Evolutionary conservation across 1,140 invertebrate species (phyloP).

Genomic region (Eupeodes corollae): DNA sequence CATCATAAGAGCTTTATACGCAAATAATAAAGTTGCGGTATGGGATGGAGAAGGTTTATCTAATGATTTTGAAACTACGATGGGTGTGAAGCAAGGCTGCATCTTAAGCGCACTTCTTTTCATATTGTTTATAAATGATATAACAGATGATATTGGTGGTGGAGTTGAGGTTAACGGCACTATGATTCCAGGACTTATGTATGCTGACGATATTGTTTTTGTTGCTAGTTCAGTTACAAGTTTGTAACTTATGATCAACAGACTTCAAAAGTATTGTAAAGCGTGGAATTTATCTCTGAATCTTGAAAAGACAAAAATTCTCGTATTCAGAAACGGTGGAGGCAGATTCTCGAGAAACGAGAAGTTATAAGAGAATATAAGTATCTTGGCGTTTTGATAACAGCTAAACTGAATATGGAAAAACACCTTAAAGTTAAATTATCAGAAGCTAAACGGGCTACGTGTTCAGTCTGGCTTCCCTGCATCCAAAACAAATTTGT

Average conservation of each 20-base stretch:
- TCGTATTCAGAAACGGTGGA: no score
- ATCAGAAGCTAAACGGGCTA: no score
- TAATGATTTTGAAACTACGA: neutral
- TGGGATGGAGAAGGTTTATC: neutral
- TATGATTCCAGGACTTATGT: neutral
- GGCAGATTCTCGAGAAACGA: no score
- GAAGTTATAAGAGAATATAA: no score
- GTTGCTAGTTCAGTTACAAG: neutral
- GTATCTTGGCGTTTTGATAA: no score
- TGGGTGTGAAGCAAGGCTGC: neutral
- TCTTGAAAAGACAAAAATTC: no score
- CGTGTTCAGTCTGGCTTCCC: no score
- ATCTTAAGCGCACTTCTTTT: neutral
- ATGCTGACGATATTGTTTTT: neutral
- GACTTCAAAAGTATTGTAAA: neutral
- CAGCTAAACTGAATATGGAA: no score
- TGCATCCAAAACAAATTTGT: no score
- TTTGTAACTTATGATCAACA: neutral
- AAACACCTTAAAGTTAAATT: no score
- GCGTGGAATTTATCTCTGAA: no score
- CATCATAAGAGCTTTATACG: neutral
- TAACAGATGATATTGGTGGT: neutral
- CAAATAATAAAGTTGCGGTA: neutral
- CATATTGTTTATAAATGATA: neutral
- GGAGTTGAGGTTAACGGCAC: neutral